Evolutionary conservation across 1,140 invertebrate genomes (phyloP).

Genomic region (Macrobrachium nipponense): DNA sequence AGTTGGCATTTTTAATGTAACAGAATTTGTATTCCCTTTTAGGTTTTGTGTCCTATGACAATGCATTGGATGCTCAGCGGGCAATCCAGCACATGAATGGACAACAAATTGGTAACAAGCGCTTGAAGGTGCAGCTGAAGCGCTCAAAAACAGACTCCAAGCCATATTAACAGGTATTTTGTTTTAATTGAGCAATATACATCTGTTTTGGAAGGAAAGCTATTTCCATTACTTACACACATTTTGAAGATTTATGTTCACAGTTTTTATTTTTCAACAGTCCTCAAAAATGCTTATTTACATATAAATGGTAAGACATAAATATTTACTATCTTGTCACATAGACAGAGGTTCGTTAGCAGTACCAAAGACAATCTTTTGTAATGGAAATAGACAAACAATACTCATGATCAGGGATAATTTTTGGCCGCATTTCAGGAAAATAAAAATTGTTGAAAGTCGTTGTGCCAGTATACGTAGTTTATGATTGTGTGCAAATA

Average conservation of each 20-base stretch:
- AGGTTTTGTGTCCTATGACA: constrained; percentile 97
- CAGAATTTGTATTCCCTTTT: constrained; percentile 65
- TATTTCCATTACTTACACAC: constrained; percentile 29
- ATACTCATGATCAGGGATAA: constrained; percentile 56
- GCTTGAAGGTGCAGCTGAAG: constrained; percentile 97
- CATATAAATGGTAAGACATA: too few relatives aligned
- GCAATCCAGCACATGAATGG: constrained; percentile 98
- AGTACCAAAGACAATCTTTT: constrained; percentile 4
- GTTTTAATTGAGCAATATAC: constrained; percentile 22
- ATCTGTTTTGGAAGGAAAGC: background rate
- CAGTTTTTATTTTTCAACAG: background rate
- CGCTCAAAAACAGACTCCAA: constrained; percentile 84
- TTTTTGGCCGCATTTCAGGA: constrained; percentile 22
- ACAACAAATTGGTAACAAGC: constrained; percentile 96
- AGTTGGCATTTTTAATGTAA: constrained; percentile 12
- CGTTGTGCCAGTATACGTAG: constrained; percentile 6
- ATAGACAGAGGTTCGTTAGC: too few relatives aligned
- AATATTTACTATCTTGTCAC: too few relatives aligned
- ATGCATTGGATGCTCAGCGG: constrained; percentile 89
- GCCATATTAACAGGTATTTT: constrained; percentile 67
- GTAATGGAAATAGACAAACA: constrained; percentile 48
- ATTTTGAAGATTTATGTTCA: background rate
- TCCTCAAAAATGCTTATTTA: background rate
- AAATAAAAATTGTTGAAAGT: constrained; percentile 19
- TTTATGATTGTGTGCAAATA: constrained; percentile 55